phyloP scores from a whole-genome alignment of 2,797 vertebrate genomes.

The Brachymystax lenok region DNA sequence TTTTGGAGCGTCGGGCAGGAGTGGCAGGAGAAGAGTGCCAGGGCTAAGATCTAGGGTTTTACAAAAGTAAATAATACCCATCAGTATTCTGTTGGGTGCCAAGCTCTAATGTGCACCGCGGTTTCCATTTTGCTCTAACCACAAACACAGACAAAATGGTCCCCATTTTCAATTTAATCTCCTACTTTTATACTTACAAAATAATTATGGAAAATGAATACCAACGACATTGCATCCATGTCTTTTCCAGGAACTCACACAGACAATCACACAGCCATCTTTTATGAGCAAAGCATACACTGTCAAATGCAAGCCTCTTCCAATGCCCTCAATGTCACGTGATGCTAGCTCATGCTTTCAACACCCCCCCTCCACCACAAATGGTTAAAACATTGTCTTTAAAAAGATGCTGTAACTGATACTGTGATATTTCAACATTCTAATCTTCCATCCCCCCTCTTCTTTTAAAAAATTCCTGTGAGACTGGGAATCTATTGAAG shows the following conservation, averaged over 20 bases:
- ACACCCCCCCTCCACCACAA: neutral
- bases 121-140: neutral
- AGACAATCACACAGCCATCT: no score
- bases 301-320: neutral
- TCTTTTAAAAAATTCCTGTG: neutral
- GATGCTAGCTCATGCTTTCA: neutral
- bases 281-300: no score
- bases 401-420: conserved; percentile 29
- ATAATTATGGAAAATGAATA: no score
- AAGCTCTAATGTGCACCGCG: neutral
- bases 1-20: neutral
- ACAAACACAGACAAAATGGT: no score
- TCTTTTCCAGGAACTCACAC: no score
- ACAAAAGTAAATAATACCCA: neutral
- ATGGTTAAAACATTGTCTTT: conserved; percentile 38
- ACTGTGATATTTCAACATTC: conserved; percentile 40
- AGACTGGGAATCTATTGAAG: conserved; percentile 9
- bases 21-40: neutral
- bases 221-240: no score
- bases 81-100: neutral
- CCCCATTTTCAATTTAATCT: no score
- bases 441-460: neutral
- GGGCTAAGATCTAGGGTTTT: neutral
- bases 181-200: no score
- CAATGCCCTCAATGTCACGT: neutral